These are phyloP conservation scores for Mimachlamys varia DNA, from an alignment of 2,888 invertebrate genomes.

Conservation along the genomic window DNA sequence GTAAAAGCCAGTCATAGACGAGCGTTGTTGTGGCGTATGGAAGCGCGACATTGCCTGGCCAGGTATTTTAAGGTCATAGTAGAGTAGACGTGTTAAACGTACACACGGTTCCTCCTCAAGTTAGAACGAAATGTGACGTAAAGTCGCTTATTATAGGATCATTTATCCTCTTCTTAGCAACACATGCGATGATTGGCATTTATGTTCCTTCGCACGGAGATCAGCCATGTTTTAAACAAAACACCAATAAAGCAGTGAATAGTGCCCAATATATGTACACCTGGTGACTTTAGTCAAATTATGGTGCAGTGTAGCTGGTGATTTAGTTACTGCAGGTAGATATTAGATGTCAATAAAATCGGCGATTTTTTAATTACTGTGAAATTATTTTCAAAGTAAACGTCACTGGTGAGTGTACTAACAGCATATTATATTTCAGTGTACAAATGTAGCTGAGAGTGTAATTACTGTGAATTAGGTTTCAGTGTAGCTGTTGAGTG, in stretches of 20 bases:
- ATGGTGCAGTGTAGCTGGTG: too few relatives aligned
- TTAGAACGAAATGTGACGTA: constrained; percentile 26
- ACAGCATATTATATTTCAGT: too few relatives aligned
- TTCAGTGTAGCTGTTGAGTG: too few relatives aligned
- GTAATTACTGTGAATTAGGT: too few relatives aligned
- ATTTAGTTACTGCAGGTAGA: too few relatives aligned
- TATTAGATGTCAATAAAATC: too few relatives aligned
- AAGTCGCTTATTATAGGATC: constrained; percentile 27
- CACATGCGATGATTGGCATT: background rate
- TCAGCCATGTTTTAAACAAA: background rate
- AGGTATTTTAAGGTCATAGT: constrained; percentile 18
- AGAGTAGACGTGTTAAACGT: background rate
- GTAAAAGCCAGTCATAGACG: background rate
- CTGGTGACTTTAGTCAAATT: too few relatives aligned
- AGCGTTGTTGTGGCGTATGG: constrained; percentile 26
- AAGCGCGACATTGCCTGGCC: constrained; percentile 3
- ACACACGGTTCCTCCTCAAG: constrained; percentile 16
- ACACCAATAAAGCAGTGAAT: background rate
- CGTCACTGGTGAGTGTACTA: too few relatives aligned
- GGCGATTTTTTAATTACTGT: too few relatives aligned
- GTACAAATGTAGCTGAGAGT: too few relatives aligned
- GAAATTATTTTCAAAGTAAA: too few relatives aligned
- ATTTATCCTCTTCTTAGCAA: constrained; percentile 23
- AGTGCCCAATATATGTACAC: background rate
- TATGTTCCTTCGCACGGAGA: background rate